These are phyloP conservation scores for Ficedula albicollis DNA, from an alignment of 2,797 vertebrate species.

Conservation along the genomic window DNA sequence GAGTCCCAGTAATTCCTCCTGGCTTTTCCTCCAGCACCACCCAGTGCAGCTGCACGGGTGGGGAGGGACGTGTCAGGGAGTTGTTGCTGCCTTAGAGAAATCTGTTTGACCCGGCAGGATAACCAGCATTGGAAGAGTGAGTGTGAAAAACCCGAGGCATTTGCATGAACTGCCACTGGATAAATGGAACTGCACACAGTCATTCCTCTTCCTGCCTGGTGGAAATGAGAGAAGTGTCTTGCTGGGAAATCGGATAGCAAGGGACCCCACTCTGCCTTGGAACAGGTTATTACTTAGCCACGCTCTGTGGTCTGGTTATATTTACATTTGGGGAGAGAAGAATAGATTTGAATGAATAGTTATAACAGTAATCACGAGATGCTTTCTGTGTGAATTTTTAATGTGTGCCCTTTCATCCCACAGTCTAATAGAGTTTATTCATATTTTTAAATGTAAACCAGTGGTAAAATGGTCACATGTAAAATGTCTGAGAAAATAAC, in stretches of 20 bases:
- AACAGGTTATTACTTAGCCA: not conserved
- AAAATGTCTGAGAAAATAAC: not conserved
- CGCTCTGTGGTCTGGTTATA: not conserved
- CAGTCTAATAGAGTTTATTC: not conserved
- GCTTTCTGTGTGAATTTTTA: not conserved
- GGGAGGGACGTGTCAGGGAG: not conserved
- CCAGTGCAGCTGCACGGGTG: fast-evolving
- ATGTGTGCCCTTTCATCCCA: not conserved
- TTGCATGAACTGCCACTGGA: not conserved
- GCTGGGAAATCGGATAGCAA: not conserved
- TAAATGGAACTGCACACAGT: fast-evolving
- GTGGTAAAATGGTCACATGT: not conserved
- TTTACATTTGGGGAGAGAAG: not conserved
- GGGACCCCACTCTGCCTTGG: not conserved
- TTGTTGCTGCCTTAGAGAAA: not conserved
- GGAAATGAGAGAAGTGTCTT: not conserved
- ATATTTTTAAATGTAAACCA: not conserved
- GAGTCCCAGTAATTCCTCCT: not conserved
- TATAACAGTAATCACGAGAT: not conserved
- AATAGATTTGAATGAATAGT: not conserved
- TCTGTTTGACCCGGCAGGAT: not conserved
- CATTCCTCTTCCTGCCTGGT: not conserved
- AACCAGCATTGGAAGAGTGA: fast-evolving
- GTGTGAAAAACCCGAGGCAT: fast-evolving
- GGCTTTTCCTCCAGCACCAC: not conserved